Conservation (phyloP, 2,113 vertebrate genomes). For the Speoplatyrhinus poulsoni region DNA sequence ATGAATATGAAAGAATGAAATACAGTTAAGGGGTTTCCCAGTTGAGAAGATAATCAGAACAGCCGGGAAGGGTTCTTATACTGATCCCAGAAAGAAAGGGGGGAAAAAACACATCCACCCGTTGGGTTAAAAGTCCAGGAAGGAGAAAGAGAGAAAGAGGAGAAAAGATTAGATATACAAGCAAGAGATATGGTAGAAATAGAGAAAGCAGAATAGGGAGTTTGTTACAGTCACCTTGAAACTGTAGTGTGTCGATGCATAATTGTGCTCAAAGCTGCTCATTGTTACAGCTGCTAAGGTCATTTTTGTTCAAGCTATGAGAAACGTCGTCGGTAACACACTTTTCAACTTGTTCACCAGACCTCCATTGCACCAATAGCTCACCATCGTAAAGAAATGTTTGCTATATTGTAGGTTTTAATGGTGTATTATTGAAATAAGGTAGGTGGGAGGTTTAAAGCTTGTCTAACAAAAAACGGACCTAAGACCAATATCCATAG, state of each 20-base stretch:
- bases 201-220: not conserved
- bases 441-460: not conserved
- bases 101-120: slow-evolving; percentile 64
- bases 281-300: slow-evolving; percentile 2
- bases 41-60: slow-evolving; percentile 71
- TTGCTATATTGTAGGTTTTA: not conserved
- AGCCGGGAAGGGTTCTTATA: slow-evolving; percentile 70
- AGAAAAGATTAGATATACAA: not conserved
- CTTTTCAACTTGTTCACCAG: slow-evolving; percentile 13
- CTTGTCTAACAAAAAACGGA: not conserved
- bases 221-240: slow-evolving; percentile 55
- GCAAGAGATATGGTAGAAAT: not conserved
- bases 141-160: not conserved
- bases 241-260: slow-evolving; percentile 49
- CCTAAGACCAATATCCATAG: too few species aligned
- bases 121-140: slow-evolving; percentile 74
- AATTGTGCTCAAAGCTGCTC: slow-evolving; percentile 15
- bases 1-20: slow-evolving; percentile 50
- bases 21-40: slow-evolving; percentile 52
- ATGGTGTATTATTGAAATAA: too few species aligned
- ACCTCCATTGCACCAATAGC: slow-evolving; percentile 2
- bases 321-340: slow-evolving; percentile 20
- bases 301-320: slow-evolving; percentile 14
- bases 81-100: slow-evolving; percentile 60
- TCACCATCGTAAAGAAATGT: slow-evolving; percentile 15